Evolutionary conservation across 2,797 vertebrate species (phyloP), one percentile per base, ranked within the genome.

Genomic region (Petrocephalus sullivani): DNA sequence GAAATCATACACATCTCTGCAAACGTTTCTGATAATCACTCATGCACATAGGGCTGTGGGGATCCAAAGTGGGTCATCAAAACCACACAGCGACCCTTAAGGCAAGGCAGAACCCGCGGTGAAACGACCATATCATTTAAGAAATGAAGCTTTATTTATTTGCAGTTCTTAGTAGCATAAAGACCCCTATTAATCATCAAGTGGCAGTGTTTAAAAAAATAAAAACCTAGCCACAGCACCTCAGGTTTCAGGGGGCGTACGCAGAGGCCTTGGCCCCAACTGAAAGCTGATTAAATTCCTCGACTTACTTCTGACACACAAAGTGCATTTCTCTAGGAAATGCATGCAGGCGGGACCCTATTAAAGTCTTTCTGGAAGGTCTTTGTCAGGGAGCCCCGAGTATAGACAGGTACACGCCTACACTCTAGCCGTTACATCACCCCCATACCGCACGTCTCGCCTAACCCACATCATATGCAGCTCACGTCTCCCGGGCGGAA

Each of bases 371-470:
- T 53, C 56, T 28, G 21, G 14, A n/a, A 41, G 12, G 84, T n/a
- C 57, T 41, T 46, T 8, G 3, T 46, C 53, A 81, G 21, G 37
- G 33, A 10, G 4, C 54, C 56, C 75, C 57, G 51, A 75, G 33
- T 6, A n/a, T 19, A 37, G 56, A 60, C 14, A 85, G 51, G 1
- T 21, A 37, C 8, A 14, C 23, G 46, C 8, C 19, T 46, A 2
- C 4, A 23, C 71, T 8, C 16, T 60, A 86, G 54, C 56, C 85
- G 91, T 93, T 90, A 90, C 91, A 91, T 92, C 88, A 92, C 83
- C 86, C 81, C 41, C 86, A 54, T 4, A 84, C 81, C 84, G 86
- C 88, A 81, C 71, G 86, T 82, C n/a, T 87, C 58, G 51, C 33
- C 28, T 84, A 83, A 19, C 87, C 16, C 37, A 61, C 75, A 21